These are phyloP conservation scores for Drosophila arawakana DNA, from an alignment of 1,140 invertebrate genomes.

Conservation along the genomic window DNA sequence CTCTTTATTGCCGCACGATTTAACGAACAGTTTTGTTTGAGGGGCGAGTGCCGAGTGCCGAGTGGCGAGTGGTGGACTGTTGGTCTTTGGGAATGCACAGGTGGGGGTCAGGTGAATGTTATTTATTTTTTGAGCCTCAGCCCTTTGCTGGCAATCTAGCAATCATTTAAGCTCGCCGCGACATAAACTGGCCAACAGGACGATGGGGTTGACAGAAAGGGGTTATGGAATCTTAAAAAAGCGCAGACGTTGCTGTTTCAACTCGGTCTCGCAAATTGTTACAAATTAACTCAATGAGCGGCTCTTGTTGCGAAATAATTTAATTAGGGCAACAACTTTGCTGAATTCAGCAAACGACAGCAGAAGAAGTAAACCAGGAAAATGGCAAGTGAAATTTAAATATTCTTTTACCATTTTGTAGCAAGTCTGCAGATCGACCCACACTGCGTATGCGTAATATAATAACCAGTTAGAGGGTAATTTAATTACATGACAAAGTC, in stretches of 20 bases:
- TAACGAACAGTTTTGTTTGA: conserved; percentile 40
- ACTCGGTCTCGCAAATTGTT: conserved; percentile 58
- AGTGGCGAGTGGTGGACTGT: neutral
- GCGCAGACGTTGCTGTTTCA: conserved; percentile 50
- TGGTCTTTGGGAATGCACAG: neutral
- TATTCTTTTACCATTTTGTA: neutral
- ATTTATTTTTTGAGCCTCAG: conserved; percentile 61
- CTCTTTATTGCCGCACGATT: conserved; percentile 70
- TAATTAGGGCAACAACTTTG: conserved; percentile 55
- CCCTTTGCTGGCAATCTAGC: conserved; percentile 23
- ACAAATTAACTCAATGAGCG: conserved; percentile 78
- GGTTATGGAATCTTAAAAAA: conserved; percentile 24
- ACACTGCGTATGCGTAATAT: conserved; percentile 67
- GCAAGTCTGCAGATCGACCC: conserved; percentile 2
- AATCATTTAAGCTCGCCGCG: conserved; percentile 15
- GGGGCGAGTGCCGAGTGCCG: neutral
- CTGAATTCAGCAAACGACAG: neutral
- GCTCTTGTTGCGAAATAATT: conserved; percentile 70
- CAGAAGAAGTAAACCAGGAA: neutral
- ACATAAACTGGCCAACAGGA: conserved; percentile 21
- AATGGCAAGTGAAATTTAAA: neutral
- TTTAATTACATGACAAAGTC: conserved; percentile 58
- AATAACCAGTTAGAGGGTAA: conserved; percentile 50
- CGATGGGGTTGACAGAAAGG: neutral
- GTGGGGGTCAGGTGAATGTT: conserved; percentile 61